phyloP scores from a whole-genome alignment of 2,888 invertebrate species.

The Calameuta pallipes region DNA sequence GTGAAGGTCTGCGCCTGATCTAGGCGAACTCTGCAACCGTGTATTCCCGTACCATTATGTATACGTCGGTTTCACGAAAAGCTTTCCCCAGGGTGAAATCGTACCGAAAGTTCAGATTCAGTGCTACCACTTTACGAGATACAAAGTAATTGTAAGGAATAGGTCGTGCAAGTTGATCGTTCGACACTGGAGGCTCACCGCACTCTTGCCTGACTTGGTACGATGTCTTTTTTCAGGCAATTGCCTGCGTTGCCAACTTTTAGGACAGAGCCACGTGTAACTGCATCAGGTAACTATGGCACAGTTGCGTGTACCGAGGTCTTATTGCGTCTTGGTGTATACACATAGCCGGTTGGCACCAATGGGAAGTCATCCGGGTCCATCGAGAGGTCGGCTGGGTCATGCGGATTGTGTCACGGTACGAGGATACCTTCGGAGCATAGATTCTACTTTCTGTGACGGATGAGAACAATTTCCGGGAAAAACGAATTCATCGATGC shows the following conservation, averaged over 20 bases:
- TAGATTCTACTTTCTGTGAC: slow-evolving; percentile 31
- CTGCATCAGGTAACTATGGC: neutral
- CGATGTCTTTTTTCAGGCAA: neutral
- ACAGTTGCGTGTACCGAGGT: neutral
- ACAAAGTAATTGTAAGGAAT: neutral
- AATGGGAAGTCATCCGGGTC: neutral
- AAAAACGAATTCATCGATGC: slow-evolving; percentile 58
- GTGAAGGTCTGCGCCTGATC: slow-evolving; percentile 26
- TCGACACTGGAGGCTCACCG: neutral
- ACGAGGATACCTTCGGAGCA: neutral
- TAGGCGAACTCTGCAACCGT: neutral
- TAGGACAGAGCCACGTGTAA: neutral
- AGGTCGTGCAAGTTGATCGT: neutral
- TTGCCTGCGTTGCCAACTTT: neutral
- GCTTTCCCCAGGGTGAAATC: neutral
- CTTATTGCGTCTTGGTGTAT: neutral
- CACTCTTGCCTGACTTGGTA: neutral
- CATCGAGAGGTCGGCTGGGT: neutral
- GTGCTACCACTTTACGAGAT: neutral
- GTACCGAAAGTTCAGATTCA: neutral
- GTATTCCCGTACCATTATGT: neutral
- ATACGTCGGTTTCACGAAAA: neutral
- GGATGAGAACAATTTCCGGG: slow-evolving; percentile 56
- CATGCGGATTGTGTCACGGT: neutral
- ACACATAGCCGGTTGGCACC: neutral